Evolutionary conservation across 92 coral and sea anemone species (phyloP).

Genomic region (Bergia puertoricense): DNA sequence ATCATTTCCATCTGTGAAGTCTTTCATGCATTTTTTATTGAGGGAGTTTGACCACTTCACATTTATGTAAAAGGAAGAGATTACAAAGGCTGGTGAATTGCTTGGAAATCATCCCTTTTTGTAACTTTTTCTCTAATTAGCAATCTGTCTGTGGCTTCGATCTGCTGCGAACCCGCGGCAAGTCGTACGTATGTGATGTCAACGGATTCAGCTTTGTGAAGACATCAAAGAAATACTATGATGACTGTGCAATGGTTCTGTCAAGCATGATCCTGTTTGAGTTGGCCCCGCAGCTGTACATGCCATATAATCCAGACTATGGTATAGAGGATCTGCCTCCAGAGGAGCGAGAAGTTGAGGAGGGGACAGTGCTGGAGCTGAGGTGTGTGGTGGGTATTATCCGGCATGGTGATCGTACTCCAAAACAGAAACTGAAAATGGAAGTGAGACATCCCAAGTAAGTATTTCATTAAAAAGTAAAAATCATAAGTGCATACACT

Average conservation of each 20-base stretch:
- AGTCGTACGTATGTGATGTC: constrained; percentile 97
- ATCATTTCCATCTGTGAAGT: too few relatives aligned
- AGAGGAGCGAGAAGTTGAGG: constrained; percentile 68
- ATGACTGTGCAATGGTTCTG: constrained; percentile 91
- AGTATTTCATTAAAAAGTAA: background rate
- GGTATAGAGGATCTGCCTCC: constrained; percentile 69
- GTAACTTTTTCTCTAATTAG: constrained; percentile 40
- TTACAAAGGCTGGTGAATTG: too few relatives aligned
- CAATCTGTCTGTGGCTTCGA: constrained; percentile 99
- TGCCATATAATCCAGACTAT: constrained; percentile 64
- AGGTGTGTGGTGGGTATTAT: constrained; percentile 94
- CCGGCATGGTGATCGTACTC: constrained; percentile 98
- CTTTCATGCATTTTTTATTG: background rate
- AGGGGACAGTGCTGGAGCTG: constrained; percentile 81
- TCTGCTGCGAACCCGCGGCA: constrained; percentile 88
- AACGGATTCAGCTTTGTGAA: constrained; percentile 98
- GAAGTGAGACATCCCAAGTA: constrained; percentile 93
- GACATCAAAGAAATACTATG: constrained; percentile 96
- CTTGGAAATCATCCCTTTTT: background rate
- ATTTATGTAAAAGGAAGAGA: too few relatives aligned
- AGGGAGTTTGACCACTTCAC: too few relatives aligned
- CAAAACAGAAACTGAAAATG: constrained; percentile 97
- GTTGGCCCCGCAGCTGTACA: constrained; percentile 92
- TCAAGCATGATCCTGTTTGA: constrained; percentile 79
- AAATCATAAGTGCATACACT: background rate